Conservation (phyloP, 2,113 vertebrate species). For the Rhea americana region DNA sequence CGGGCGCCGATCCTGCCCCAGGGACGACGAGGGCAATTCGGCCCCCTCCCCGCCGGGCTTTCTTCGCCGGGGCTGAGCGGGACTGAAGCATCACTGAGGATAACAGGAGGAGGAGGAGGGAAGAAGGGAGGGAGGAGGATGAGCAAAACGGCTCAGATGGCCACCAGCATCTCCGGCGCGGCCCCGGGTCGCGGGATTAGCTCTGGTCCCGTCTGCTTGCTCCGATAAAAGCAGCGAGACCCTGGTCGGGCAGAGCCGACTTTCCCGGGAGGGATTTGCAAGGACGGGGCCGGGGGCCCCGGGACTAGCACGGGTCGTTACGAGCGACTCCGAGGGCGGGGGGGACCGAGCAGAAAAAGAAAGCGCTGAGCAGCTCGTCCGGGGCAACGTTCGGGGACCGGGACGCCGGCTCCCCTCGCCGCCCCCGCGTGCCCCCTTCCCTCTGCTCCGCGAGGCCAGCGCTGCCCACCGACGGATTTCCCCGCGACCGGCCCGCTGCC, state of each 20-base stretch:
- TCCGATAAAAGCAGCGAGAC: not conserved
- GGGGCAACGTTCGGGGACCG: not conserved
- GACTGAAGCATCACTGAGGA: not conserved
- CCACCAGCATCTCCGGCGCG: accelerated
- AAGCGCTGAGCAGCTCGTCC: not conserved
- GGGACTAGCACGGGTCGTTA: too few relatives aligned
- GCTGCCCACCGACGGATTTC: not conserved
- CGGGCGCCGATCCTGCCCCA: not conserved
- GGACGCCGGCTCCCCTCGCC: not conserved
- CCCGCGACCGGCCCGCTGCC: not conserved
- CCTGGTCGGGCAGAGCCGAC: not conserved
- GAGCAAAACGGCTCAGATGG: not conserved
- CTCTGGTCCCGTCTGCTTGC: not conserved
- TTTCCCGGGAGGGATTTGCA: not conserved
- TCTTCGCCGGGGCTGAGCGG: not conserved
- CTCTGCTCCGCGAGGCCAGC: not conserved
- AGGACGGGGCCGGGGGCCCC: too few relatives aligned
- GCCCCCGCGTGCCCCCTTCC: not conserved
- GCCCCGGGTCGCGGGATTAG: accelerated
- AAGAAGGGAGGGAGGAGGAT: not conserved
- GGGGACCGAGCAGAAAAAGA: not conserved
- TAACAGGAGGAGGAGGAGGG: not conserved
- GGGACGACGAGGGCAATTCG: not conserved
- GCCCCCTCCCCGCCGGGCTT: not conserved
- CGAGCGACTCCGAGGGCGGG: too few relatives aligned